Evolutionary conservation across 2,113 vertebrate genomes (phyloP).

Genomic region (Cercocebus atys): DNA sequence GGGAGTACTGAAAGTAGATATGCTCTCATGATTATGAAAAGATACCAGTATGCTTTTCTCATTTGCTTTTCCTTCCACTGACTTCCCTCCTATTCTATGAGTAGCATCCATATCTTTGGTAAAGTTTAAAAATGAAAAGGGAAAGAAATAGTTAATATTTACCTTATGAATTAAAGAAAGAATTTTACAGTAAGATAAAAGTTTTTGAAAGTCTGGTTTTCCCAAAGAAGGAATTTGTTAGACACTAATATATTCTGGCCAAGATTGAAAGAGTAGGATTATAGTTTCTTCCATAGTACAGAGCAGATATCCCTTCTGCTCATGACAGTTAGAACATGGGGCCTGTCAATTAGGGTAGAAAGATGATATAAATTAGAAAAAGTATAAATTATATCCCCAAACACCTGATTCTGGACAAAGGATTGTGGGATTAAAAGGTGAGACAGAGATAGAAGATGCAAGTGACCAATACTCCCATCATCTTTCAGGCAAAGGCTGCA

Average conservation of each 20-base stretch:
- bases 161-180: neutral
- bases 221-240: neutral
- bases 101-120: neutral
- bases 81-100: neutral
- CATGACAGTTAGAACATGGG: neutral
- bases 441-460: neutral
- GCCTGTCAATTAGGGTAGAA: neutral
- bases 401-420: neutral
- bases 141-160: constrained; percentile 3
- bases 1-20: neutral
- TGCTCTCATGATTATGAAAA: constrained; percentile 13
- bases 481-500: neutral
- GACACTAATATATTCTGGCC: constrained; percentile 7
- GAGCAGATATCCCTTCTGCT: neutral
- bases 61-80: constrained; percentile 1
- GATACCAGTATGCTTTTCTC: neutral
- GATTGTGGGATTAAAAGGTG: neutral
- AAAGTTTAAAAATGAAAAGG: constrained; percentile 6
- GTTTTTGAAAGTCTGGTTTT: neutral
- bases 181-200: neutral
- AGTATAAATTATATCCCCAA: neutral
- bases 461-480: neutral
- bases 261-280: neutral
- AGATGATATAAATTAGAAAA: neutral
- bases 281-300: neutral